phyloP scores from a whole-genome alignment of 1,140 invertebrate species.

The Drosophila lini region DNA sequence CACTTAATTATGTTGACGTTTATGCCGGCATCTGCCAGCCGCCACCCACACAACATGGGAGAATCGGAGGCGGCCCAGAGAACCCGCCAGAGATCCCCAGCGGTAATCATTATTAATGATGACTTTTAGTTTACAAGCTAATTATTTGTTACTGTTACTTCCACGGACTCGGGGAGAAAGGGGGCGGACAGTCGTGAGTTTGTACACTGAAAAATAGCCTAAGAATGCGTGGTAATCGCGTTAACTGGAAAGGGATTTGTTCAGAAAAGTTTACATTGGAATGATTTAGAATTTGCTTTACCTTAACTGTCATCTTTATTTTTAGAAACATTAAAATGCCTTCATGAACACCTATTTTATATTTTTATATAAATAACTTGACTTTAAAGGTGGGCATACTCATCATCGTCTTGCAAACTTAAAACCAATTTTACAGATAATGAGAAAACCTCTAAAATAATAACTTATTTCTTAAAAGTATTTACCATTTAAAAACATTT shows the following conservation, averaged over 20 bases:
- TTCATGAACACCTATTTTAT: neutral
- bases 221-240: conserved; percentile 7
- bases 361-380: neutral
- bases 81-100: conserved; percentile 41
- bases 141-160: conserved; percentile 82
- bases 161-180: conserved; percentile 12
- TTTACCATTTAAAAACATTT: neutral
- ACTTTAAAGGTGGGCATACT: no score
- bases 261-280: neutral
- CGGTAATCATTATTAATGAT: conserved; percentile 82
- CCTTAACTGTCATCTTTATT: conserved; percentile 2
- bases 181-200: conserved; percentile 6
- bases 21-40: conserved; percentile 55
- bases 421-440: no score
- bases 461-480: neutral
- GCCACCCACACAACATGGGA: conserved; percentile 24
- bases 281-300: neutral
- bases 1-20: conserved; percentile 83
- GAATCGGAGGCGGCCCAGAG: neutral
- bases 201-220: conserved; percentile 33
- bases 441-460: neutral
- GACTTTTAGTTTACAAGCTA: conserved; percentile 83
- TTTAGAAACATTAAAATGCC: neutral
- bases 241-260: conserved; percentile 21
- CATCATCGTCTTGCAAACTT: no score